phyloP scores from a whole-genome alignment of 2,797 vertebrate genomes.

The Liasis olivaceus region DNA sequence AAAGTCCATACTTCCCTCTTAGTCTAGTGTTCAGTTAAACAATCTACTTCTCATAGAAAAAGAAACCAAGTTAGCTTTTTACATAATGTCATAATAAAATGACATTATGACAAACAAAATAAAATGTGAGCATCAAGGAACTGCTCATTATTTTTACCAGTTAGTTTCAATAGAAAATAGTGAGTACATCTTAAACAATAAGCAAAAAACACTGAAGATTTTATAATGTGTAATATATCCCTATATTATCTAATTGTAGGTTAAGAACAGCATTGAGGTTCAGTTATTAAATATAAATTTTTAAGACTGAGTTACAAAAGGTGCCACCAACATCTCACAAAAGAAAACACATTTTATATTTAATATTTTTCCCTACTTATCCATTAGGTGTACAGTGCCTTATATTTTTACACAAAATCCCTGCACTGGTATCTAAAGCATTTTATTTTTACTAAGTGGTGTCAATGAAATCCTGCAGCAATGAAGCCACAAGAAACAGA shows the following conservation, averaged over 20 bases:
- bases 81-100: neutral
- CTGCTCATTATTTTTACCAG: constrained; percentile 30
- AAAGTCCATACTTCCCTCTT: constrained; percentile 8
- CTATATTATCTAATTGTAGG: constrained; percentile 6
- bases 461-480: constrained; percentile 51
- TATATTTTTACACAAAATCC: constrained; percentile 58
- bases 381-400: constrained; percentile 48
- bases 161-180: constrained; percentile 2
- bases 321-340: constrained; percentile 37
- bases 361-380: neutral
- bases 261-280: constrained; percentile 25
- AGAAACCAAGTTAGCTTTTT: constrained; percentile 18
- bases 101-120: neutral
- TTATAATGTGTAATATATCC: constrained; percentile 32
- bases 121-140: neutral
- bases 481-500: constrained; percentile 47
- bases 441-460: constrained; percentile 40
- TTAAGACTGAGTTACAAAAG: constrained; percentile 47
- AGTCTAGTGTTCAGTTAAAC: constrained; percentile 26
- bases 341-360: neutral
- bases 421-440: constrained; percentile 28
- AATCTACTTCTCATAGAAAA: neutral
- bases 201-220: neutral
- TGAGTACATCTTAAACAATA: constrained; percentile 10
- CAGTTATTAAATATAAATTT: constrained; percentile 37